Evolutionary conservation across 2,888 invertebrate genomes (phyloP).

Genomic region (Spilosoma lubricipeda): DNA sequence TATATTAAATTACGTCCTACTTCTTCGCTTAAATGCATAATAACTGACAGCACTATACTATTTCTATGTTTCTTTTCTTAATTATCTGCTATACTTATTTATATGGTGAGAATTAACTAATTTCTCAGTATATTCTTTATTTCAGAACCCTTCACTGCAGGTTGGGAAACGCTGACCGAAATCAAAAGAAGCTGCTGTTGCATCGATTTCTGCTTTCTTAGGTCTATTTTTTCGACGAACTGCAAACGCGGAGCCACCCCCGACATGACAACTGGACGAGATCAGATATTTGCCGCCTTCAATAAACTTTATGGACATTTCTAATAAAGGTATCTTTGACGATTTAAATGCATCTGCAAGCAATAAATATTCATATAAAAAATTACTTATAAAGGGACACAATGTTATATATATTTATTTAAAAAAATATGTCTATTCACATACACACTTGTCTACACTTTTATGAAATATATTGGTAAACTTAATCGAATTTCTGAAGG

Average conservation of each 20-base stretch:
- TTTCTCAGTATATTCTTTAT: too few species aligned
- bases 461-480: not conserved
- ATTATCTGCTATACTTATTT: not conserved
- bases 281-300: conserved; percentile 1
- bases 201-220: conserved; percentile 7
- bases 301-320: conserved; percentile 10
- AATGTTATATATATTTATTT: too few species aligned
- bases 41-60: too few species aligned
- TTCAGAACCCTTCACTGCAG: not conserved
- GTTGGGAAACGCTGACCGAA: conserved; percentile 2
- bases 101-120: not conserved
- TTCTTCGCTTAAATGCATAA: too few species aligned
- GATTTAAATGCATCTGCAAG: conserved; percentile 2
- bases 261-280: conserved; percentile 5
- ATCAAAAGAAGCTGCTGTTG: not conserved
- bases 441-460: not conserved
- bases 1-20: too few species aligned
- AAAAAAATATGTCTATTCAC: too few species aligned
- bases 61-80: not conserved
- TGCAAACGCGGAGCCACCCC: conserved; percentile 1
- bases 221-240: conserved; percentile 5
- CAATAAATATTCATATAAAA: not conserved
- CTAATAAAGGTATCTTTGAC: conserved; percentile 5
- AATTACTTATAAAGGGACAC: too few species aligned
- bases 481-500: not conserved